A percentile compares a stretch with the other conserved stretches of the same genome.
Conservation (phyloP, 2,888 invertebrate genomes). For the Drosophila eohydei region DNA sequence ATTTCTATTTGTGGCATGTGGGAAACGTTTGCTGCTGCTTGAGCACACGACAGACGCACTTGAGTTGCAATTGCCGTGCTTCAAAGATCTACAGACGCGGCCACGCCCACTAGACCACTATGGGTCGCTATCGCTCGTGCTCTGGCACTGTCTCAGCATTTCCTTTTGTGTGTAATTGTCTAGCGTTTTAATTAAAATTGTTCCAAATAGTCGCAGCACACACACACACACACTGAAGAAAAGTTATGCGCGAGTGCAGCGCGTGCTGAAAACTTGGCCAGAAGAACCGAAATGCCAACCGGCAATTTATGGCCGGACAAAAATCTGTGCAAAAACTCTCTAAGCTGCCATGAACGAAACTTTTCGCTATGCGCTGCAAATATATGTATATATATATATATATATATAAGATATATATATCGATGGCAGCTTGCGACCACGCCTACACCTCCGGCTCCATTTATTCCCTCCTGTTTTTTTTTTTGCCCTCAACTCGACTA, state of each 20-base stretch:
- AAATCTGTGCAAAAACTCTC: conserved; percentile 70
- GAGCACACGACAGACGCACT: conserved; percentile 76
- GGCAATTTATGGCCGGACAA: conserved; percentile 69
- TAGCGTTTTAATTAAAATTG: conserved; percentile 78
- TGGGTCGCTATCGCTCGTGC: conserved; percentile 3
- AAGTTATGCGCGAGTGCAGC: conserved; percentile 62
- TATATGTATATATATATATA: conserved; percentile 1
- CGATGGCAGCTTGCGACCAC: conserved; percentile 31
- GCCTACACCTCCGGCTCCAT: conserved; percentile 25
- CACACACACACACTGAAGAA: conserved; percentile 22
- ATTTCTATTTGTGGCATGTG: conserved; percentile 64
- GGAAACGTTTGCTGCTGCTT: conserved; percentile 55
- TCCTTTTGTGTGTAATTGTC: conserved; percentile 69
- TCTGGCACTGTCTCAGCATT: conserved; percentile 9
- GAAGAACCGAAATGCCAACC: conserved; percentile 52
- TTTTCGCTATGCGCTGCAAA: conserved; percentile 29
- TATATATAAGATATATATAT: conserved; percentile 22
- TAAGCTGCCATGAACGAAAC: conserved; percentile 67
- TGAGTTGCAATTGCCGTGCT: conserved; percentile 53
- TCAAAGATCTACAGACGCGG: conserved; percentile 22
- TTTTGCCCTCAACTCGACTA: conserved; percentile 23
- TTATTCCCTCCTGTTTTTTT: background rate
- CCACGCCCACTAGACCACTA: conserved; percentile 3
- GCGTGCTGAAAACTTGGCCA: conserved; percentile 70
- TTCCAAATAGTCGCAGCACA: conserved; percentile 67